phyloP scores from a whole-genome alignment of 2,888 invertebrate species.

The Nudaria mundana region DNA sequence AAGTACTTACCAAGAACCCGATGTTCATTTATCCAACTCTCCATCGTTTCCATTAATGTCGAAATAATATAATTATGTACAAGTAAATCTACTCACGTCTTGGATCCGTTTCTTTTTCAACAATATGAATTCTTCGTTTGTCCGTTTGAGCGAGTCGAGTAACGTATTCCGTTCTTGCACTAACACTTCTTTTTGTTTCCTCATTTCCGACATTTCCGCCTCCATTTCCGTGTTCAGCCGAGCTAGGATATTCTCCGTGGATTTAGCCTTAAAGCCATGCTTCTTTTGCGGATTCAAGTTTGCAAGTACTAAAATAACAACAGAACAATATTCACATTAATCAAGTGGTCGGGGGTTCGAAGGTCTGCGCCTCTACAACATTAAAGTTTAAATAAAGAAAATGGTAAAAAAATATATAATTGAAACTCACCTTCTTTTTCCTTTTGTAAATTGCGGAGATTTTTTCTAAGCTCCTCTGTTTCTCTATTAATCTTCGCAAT shows the following conservation, averaged over 20 bases:
- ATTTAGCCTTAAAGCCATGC: constrained; percentile 53
- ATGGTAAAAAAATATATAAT: no score
- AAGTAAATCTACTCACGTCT: constrained; percentile 86
- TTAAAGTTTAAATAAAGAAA: no score
- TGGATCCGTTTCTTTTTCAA: constrained; percentile 89
- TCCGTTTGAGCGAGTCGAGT: constrained; percentile 84
- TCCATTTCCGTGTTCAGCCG: constrained; percentile 68
- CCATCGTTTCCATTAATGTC: no score
- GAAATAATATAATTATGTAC: no score
- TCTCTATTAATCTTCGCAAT: constrained; percentile 87
- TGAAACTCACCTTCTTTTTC: constrained; percentile 85
- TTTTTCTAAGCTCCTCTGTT: constrained; percentile 87
- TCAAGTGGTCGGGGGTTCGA: no score
- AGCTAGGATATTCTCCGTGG: constrained; percentile 63
- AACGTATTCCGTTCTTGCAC: constrained; percentile 78
- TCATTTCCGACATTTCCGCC: constrained; percentile 62
- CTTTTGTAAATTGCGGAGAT: constrained; percentile 87
- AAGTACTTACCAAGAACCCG: no score
- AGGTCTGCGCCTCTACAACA: no score
- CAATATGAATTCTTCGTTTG: constrained; percentile 88
- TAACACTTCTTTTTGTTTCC: constrained; percentile 71
- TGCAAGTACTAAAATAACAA: constrained; percentile 51
- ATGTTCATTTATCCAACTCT: no score
- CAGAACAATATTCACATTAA: background rate
- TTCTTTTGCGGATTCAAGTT: constrained; percentile 68